A percentile compares a stretch with the other conserved stretches of the same genome.
These are phyloP conservation scores for Tricholauxania praeusta DNA, from an alignment of 2,888 invertebrate species.

Conservation along the genomic window DNA sequence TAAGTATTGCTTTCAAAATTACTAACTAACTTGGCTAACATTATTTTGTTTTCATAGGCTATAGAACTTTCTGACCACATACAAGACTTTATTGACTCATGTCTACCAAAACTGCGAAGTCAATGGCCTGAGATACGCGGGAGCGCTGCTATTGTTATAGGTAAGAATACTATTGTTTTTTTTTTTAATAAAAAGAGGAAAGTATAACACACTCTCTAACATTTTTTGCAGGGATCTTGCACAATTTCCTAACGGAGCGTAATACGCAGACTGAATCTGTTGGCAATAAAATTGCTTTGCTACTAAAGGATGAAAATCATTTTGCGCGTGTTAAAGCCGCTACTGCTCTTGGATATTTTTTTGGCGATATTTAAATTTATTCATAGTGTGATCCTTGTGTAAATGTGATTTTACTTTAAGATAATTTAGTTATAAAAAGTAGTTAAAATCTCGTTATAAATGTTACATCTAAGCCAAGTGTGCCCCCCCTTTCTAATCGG, in stretches of 20 bases:
- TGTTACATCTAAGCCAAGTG: slow-evolving; percentile 20
- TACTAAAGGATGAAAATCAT: slow-evolving; percentile 65
- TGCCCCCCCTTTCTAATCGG: slow-evolving; percentile 4
- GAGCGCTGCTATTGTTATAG: slow-evolving; percentile 66
- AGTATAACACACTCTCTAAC: not conserved
- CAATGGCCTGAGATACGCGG: slow-evolving; percentile 67
- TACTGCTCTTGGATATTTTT: slow-evolving; percentile 66
- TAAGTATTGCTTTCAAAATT: slow-evolving; percentile 48
- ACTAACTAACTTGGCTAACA: not conserved
- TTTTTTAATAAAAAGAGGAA: not conserved
- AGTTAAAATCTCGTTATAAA: slow-evolving; percentile 5
- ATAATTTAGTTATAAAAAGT: slow-evolving; percentile 20
- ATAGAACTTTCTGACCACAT: slow-evolving; percentile 63
- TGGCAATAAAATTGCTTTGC: slow-evolving; percentile 63
- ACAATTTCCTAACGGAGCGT: slow-evolving; percentile 63
- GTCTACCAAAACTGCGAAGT: slow-evolving; percentile 67
- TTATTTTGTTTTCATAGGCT: slow-evolving; percentile 54
- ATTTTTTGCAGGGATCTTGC: slow-evolving; percentile 57
- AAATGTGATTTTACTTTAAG: slow-evolving; percentile 41
- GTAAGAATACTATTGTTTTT: slow-evolving; percentile 49
- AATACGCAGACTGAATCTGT: slow-evolving; percentile 63
- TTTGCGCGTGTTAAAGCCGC: slow-evolving; percentile 64
- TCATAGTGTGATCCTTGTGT: slow-evolving; percentile 31
- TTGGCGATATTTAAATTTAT: slow-evolving; percentile 60
- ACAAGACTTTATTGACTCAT: slow-evolving; percentile 67